phyloP scores from a whole-genome alignment of 2,113 vertebrate genomes.

The Pelmatolapia mariae region DNA sequence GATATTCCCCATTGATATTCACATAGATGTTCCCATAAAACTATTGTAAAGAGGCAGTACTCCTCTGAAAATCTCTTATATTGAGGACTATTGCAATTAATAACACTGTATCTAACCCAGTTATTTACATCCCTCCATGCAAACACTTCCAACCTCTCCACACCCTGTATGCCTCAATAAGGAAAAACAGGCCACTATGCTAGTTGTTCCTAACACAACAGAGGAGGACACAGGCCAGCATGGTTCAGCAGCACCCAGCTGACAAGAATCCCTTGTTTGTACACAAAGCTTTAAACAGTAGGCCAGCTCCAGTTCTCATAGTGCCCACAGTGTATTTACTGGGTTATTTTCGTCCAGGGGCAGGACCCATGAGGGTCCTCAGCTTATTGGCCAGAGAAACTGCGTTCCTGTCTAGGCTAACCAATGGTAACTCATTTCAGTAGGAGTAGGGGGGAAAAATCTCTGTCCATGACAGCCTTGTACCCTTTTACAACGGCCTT shows the following conservation, averaged over 20 bases:
- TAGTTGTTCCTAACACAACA: slow-evolving; percentile 38
- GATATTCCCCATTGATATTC: neutral
- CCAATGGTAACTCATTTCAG: slow-evolving; percentile 30
- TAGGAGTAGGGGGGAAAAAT: neutral
- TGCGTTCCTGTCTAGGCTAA: slow-evolving; percentile 9
- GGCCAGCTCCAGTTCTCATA: slow-evolving; percentile 51
- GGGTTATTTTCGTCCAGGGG: slow-evolving; percentile 64
- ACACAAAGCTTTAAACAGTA: slow-evolving; percentile 59
- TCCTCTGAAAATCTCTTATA: neutral
- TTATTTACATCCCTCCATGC: neutral
- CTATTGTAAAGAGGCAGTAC: neutral
- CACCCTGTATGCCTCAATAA: neutral
- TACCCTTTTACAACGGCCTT: slow-evolving; percentile 39
- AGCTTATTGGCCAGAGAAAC: slow-evolving; percentile 44
- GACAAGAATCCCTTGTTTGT: slow-evolving; percentile 66
- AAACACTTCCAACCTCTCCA: neutral
- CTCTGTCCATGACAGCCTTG: slow-evolving; percentile 44
- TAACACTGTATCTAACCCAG: neutral
- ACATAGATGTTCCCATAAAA: neutral
- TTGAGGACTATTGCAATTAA: neutral
- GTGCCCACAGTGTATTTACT: slow-evolving; percentile 63
- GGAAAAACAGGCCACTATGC: slow-evolving; percentile 11
- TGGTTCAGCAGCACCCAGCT: slow-evolving; percentile 32
- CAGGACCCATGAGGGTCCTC: slow-evolving; percentile 16
- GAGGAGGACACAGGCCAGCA: slow-evolving; percentile 27